Base-by-base conservation (phyloP, 2,113 vertebrate species). In the Dinomys branickii region DNA sequence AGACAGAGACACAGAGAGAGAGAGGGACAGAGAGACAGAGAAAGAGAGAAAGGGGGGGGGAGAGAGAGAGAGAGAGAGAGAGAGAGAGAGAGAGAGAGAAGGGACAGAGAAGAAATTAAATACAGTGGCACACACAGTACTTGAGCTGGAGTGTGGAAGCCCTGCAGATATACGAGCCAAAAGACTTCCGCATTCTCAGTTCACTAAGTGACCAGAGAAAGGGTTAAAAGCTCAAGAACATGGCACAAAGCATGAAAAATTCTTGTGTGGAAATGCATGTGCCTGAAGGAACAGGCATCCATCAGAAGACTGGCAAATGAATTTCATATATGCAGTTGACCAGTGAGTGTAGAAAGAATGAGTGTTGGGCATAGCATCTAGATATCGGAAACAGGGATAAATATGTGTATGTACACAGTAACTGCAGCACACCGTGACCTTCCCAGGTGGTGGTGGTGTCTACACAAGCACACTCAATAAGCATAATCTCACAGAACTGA, bases 281-380 rank as follows among this genome's bases (percentile, higher is more conserved):
- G 28, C 17, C 14, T 9, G 4, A 8, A 20, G 3, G 26, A 44
- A 0, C 0, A 38, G 10, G 33, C 1, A 26, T 11, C 11, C 28
- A 11, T 4, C 24, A 2, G 17, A 50, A 12, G 38, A 11, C 0
- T 0, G 38, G 33, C 17, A 10, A 38, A 35, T 1, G 7, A 2
- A 0, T 3, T 7, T 0, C 3, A 10, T 0, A 7, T 19, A 19
- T 7, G 12, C 12, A 13, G 54, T 14, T 9, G n/a, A 20, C 63
- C 13, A 30, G 13, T 16, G 1, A n/a, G 20, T 4, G 10, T 11
- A 17, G 3, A 24, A 8, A 47, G 33, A 24, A n/a, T n/a, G n/a
- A n/a, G 19, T 0, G 12, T 9, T 0, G 2, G 59, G 13, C 16
- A 19, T 24, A 24, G 0, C 3, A 9, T 58, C 33, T 28, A 33